Conservation (phyloP, 35 echinoderm and acorn worm species). For the Anneissia japonica region DNA sequence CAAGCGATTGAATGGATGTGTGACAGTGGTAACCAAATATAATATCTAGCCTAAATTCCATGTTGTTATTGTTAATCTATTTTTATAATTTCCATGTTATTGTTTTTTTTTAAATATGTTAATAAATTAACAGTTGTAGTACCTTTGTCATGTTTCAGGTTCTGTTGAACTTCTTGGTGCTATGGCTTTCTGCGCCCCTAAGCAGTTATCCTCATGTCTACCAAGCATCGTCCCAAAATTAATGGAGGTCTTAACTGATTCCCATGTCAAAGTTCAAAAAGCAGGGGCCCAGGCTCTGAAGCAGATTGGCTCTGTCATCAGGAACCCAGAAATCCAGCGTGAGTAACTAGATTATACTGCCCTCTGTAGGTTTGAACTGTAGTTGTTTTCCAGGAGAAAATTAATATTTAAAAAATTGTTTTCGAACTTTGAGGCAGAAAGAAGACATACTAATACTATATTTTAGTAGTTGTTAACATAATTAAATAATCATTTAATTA, state of each 20-base stretch:
- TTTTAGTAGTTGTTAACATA: not conserved
- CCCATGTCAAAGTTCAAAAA: conserved; percentile 96
- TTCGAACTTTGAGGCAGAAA: no score
- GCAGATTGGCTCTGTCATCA: conserved; percentile 92
- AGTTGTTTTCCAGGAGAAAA: no score
- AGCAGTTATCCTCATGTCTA: conserved; percentile 94
- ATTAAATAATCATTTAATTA: not conserved
- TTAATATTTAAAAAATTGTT: no score
- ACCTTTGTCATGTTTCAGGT: conserved; percentile 21
- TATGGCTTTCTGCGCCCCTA: conserved; percentile 92
- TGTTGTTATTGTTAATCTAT: not conserved
- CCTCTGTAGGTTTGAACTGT: no score
- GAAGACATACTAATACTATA: no score
- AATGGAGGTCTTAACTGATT: conserved; percentile 93
- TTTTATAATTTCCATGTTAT: not conserved
- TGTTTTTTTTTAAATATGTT: not conserved
- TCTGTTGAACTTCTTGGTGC: conserved; percentile 84
- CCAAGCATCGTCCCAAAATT: conserved; percentile 96
- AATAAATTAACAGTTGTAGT: not conserved
- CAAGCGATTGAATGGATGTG: no score
- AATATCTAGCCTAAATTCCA: no score
- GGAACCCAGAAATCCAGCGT: conserved; percentile 99
- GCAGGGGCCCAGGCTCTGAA: conserved; percentile 81
- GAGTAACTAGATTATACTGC: not conserved
- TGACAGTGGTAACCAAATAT: no score